Percentiles rank a stretch among this genome's conserved stretches.
These are phyloP conservation scores for Heliconius ismenius DNA, from an alignment of 2,888 invertebrate species.

Conservation along the genomic window DNA sequence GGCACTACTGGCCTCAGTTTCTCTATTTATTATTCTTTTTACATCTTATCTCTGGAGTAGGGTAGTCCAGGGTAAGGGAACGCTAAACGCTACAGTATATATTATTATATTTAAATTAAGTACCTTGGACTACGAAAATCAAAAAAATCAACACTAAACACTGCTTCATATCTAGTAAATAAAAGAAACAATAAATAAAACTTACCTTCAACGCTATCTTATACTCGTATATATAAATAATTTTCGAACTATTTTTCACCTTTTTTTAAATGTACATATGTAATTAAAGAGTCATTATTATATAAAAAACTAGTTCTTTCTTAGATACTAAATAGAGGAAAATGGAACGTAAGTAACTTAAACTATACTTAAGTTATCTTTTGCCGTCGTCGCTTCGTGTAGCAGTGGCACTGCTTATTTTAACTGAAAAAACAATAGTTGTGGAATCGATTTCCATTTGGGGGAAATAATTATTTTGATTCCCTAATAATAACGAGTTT, in stretches of 20 bases:
- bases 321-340: background rate
- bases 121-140: background rate
- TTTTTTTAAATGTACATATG: background rate
- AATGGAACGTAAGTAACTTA: background rate
- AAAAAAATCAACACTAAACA: background rate
- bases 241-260: background rate
- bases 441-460: background rate
- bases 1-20: no score
- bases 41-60: no score
- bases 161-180: background rate
- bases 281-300: constrained; percentile 21
- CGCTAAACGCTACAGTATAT: no score
- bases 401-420: background rate
- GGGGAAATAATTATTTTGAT: background rate
- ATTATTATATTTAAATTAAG: no score
- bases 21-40: no score
- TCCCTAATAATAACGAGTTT: no score
- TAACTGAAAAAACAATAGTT: background rate
- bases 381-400: background rate
- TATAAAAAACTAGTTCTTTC: constrained; percentile 10
- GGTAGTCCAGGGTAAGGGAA: no score
- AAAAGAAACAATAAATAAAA: background rate
- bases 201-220: background rate
- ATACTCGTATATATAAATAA: background rate
- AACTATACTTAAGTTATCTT: background rate